Base-by-base conservation (phyloP, 2,888 invertebrate genomes). In the Mesodorylaimus sp. region DNA sequence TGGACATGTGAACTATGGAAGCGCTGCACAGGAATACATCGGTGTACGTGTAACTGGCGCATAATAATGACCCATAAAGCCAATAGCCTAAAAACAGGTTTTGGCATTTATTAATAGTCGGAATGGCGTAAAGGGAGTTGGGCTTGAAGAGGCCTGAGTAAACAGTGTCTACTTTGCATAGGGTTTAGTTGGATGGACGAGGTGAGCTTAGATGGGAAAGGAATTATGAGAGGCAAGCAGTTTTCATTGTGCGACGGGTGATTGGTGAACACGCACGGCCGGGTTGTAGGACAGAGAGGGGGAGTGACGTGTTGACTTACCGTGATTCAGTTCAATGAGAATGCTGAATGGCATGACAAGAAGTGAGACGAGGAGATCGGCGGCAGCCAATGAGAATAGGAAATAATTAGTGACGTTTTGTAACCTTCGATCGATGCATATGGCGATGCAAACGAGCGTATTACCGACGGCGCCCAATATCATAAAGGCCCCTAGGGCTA, bases 381-480 rank as follows among this genome's bases (percentile, higher is more conserved):
- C 89, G 49, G 89, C 81, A 42, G 89, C 88, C 66, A 93, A 70
- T 24, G 89, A 89, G 60, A 89, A 75, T 54, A 91, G 75, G 69
- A 91, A 91, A 71, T 89, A 89, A 72, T 91, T 93, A 55, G 91
- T 91, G 56, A 87, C 84, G 70, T 87, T 91, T 70, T 91, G 89
- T 54, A 91, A 72, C 60, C 83, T 76, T 54, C 83, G 78, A 72
- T 93, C 91, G 63, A 86, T 73, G 54, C 81, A 80, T 59, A 93
- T 86, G 1, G 91, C 89, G 62, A 91, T 73, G 68, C 89, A 89
- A 59, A 93, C 91, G 53, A 93, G 73, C 57, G 86, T 80, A 70
- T 91, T 91, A 23, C 91, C 89, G 51, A 87, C 69, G 26, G 84
- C 83, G 26, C 88, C 87, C 26, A 84, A 84, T 55, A 83, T 73